Percentiles rank a stretch among this genome's conserved stretches.
These are phyloP conservation scores for Protomyctophum bolini DNA, from an alignment of 2,113 vertebrate species.

Conservation along the genomic window DNA sequence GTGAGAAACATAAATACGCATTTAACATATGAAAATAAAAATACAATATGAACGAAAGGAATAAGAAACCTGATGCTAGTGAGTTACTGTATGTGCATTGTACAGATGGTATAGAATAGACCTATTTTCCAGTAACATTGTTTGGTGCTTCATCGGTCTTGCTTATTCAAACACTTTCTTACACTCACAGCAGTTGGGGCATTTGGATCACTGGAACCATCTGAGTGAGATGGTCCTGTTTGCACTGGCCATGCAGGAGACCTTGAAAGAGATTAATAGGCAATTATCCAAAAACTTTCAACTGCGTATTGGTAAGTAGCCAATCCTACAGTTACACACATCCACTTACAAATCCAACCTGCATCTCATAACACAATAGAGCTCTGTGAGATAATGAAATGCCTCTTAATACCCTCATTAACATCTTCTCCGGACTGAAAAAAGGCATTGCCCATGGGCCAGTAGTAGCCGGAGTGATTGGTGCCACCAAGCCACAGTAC, in stretches of 20 bases:
- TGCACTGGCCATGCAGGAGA: constrained; percentile 92
- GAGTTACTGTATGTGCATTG: no score
- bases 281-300: constrained; percentile 90
- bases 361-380: neutral
- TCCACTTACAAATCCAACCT: neutral
- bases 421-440: neutral
- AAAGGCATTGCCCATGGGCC: constrained; percentile 93
- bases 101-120: no score
- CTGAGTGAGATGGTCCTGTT: constrained; percentile 94
- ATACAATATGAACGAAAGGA: no score
- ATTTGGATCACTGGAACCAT: constrained; percentile 91
- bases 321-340: no score
- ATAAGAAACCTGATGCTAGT: no score
- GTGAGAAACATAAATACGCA: no score
- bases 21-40: no score
- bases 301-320: constrained; percentile 89
- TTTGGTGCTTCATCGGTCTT: neutral
- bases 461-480: constrained; percentile 91
- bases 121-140: no score
- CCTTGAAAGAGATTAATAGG: constrained; percentile 92
- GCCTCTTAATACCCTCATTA: neutral
- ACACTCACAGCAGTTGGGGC: constrained; percentile 69
- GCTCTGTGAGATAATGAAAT: neutral
- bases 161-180: constrained; percentile 1
- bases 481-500: constrained; percentile 90